These are phyloP conservation scores for Cyphomyrmex costatus DNA, from an alignment of 1,140 invertebrate genomes.

Conservation along the genomic window DNA sequence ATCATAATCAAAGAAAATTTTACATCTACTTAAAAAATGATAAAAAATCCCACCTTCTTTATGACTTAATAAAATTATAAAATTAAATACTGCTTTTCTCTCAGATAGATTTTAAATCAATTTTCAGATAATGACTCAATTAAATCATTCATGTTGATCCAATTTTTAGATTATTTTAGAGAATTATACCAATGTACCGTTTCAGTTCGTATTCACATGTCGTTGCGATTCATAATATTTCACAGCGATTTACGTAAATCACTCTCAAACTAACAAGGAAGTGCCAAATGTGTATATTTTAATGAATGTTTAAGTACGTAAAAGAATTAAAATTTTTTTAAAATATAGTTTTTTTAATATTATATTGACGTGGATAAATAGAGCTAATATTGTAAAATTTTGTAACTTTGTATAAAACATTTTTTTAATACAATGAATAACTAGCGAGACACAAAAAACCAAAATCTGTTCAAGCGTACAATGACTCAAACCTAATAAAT, in stretches of 20 bases:
- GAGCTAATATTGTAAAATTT: too few species aligned
- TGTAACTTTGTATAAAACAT: too few species aligned
- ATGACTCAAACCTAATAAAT: constrained; percentile 48
- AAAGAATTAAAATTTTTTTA: too few species aligned
- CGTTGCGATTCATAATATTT: constrained; percentile 1
- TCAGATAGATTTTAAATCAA: neutral
- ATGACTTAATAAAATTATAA: neutral
- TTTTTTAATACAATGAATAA: too few species aligned
- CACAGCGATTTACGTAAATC: neutral
- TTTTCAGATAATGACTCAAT: neutral
- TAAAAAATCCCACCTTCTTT: neutral
- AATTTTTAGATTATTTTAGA: neutral
- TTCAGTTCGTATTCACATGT: neutral
- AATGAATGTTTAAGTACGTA: too few species aligned
- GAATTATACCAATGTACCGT: neutral
- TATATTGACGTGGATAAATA: too few species aligned
- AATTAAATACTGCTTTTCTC: neutral
- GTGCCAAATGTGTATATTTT: too few species aligned
- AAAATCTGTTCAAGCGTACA: neutral
- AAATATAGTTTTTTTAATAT: too few species aligned
- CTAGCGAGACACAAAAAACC: neutral
- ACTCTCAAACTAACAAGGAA: too few species aligned
- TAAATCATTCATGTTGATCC: neutral
- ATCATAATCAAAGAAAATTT: neutral
- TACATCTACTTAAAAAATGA: neutral